Base-by-base conservation (phyloP, 2,888 invertebrate genomes). In the Seira ritae region DNA sequence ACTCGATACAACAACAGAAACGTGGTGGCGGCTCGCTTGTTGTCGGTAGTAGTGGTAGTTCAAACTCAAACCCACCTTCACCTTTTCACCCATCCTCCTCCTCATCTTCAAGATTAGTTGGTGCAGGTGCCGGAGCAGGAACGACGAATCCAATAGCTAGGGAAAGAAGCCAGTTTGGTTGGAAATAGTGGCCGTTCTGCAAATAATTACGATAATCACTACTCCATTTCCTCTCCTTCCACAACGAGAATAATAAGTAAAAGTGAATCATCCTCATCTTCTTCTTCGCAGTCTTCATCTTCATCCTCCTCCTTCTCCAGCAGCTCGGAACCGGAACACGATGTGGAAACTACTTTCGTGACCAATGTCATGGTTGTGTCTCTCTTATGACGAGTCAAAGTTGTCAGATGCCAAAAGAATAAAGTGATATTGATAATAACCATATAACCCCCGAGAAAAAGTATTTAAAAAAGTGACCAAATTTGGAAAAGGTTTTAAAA, bases 301-400 rank as follows among this genome's bases (percentile, higher is more conserved):
- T 55, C 72, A 8, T 19, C 4, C 1, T 42, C 23, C n/a, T 65
- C 31, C 62, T 19, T 20, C 31, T 22, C 12, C 65, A 62, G 37
- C 20, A 19, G n/a, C 1, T 31, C 37, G 1, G 17, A 50, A 42
- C 24, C 80, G 22, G 74, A 70, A 70, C 62, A 62, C 24, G 70
- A 55, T 80, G 67, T 72, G 76, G 80, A 80, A 75, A 72, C 60
- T 42, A 50, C 50, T 65, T 84, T 84, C 69, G 62, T 84, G 69
- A 77, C 84, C 55, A 73, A 84, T 80, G 67, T 76, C 17, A 76
- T 76, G 81, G 81, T 81, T 76, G 81, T 81, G 70, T 81, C 81
- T 20, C 81, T 81, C 42, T 76, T 76, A 42, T 69, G 77, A 77
- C 37, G 1, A 10, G 70, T 65, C 10, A 22, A 23, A 12, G 3